These are phyloP conservation scores for Anagyrus pseudococci DNA, from an alignment of 2,888 invertebrate species.

Conservation along the genomic window DNA sequence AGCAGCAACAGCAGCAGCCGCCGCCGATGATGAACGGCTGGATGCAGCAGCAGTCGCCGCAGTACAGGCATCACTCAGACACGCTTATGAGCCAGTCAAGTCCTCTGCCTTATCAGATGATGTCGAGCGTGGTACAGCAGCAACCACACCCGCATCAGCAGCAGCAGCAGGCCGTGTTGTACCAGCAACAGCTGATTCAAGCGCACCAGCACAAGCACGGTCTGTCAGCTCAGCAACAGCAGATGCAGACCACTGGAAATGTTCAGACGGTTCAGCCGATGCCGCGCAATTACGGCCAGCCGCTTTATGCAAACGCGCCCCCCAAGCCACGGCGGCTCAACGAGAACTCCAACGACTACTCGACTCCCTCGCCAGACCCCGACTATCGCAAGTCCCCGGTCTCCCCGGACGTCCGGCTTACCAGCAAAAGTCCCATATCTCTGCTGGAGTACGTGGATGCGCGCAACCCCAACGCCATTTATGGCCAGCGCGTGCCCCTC, in stretches of 20 bases:
- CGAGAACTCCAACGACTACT: slow-evolving; percentile 71
- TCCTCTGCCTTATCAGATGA: slow-evolving; percentile 35
- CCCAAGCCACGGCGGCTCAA: slow-evolving; percentile 85
- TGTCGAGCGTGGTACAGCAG: slow-evolving; percentile 36
- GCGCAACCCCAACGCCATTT: slow-evolving; percentile 43
- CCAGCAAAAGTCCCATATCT: slow-evolving; percentile 50
- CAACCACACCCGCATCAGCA: slow-evolving; percentile 43
- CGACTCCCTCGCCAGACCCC: slow-evolving; percentile 69
- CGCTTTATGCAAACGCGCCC: slow-evolving; percentile 88
- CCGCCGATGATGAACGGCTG: slow-evolving; percentile 52
- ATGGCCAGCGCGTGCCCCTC: slow-evolving; percentile 60
- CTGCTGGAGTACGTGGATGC: slow-evolving; percentile 30
- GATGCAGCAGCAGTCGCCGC: slow-evolving; percentile 50
- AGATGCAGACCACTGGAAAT: slow-evolving; percentile 41
- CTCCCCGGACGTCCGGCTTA: slow-evolving; percentile 48
- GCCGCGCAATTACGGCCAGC: slow-evolving; percentile 67
- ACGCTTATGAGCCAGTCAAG: slow-evolving; percentile 38
- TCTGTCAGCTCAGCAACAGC: slow-evolving; percentile 30
- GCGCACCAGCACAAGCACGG: slow-evolving; percentile 47
- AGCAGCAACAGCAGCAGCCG: no score
- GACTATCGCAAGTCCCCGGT: slow-evolving; percentile 52
- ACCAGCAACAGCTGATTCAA: slow-evolving; percentile 41
- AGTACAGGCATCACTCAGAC: slow-evolving; percentile 47
- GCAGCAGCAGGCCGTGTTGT: slow-evolving; percentile 26
- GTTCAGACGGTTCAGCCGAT: slow-evolving; percentile 53